Conservation (phyloP, 2,888 invertebrate species). For the Fragum sueziense region DNA sequence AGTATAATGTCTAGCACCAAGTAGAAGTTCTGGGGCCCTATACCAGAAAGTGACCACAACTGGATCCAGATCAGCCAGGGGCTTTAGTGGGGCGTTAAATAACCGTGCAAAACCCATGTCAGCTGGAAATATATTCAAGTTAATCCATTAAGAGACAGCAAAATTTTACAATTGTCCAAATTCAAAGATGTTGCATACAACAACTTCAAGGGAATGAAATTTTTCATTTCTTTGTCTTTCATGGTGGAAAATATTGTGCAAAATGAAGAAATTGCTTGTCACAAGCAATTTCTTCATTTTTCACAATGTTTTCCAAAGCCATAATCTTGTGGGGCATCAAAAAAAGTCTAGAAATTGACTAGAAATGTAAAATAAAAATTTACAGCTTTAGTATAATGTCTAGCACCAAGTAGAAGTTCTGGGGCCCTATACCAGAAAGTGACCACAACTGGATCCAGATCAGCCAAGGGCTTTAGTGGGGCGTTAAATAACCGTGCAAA, state of each 20-base stretch:
- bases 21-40: slow-evolving; percentile 96
- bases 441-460: slow-evolving; percentile 99
- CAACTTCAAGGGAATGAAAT: no score
- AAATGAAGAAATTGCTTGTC: background rate
- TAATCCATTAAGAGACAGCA: no score
- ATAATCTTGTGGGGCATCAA: no score
- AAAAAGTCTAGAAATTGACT: no score
- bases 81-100: slow-evolving; percentile 98
- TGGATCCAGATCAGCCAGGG: slow-evolving; percentile 98
- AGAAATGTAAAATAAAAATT: slow-evolving; percentile 98
- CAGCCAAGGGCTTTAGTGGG: slow-evolving; percentile 97
- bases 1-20: slow-evolving; percentile 97
- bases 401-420: slow-evolving; percentile 93
- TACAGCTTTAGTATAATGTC: slow-evolving; percentile 99
- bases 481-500: slow-evolving; percentile 99
- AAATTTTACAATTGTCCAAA: no score
- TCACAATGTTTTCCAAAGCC: no score
- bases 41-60: slow-evolving; percentile 99
- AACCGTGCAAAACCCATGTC: slow-evolving; percentile 99
- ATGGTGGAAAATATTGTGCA: no score
- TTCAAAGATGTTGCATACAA: no score
- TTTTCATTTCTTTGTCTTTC: no score
- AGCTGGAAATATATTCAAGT: slow-evolving; percentile 85
- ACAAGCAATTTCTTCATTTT: background rate
- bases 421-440: slow-evolving; percentile 99